These are phyloP conservation scores for Aurelia aurita DNA, from an alignment of 30 jellyfish, hydroid and myxozoan genomes.

Conservation along the genomic window DNA sequence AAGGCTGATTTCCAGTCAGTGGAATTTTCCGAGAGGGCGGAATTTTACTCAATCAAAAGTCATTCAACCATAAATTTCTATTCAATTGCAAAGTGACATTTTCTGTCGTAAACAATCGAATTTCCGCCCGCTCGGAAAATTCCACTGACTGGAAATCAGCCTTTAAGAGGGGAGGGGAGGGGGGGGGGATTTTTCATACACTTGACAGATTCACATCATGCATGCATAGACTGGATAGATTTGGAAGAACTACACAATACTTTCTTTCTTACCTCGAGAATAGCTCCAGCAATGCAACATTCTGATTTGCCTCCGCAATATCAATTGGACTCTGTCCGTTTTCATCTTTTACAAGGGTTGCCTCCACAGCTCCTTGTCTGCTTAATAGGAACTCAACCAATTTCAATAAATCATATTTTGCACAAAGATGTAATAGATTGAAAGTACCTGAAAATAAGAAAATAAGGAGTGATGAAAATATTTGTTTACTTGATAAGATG, in stretches of 20 bases:
- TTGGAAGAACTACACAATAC: too few species aligned
- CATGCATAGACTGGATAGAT: too few species aligned
- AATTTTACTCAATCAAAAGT: too few species aligned
- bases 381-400: constrained; percentile 74
- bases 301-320: constrained; percentile 60
- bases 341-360: constrained; percentile 56
- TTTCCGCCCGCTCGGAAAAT: too few species aligned
- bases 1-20: too few species aligned
- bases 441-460: constrained; percentile 46
- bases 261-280: constrained; percentile 76
- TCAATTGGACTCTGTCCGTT: constrained; percentile 83
- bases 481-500: background rate
- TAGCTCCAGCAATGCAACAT: constrained; percentile 70
- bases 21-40: too few species aligned
- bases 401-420: constrained; percentile 68
- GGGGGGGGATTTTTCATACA: background rate
- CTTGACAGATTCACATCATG: background rate
- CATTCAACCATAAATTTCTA: too few species aligned
- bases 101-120: too few species aligned
- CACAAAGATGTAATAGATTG: constrained; percentile 96
- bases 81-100: too few species aligned
- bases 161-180: constrained; percentile 4
- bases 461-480: background rate
- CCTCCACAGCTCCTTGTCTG: constrained; percentile 75
- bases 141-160: too few species aligned